phyloP scores from a whole-genome alignment of 2,888 invertebrate genomes.

The Liodrosophila aerea region DNA sequence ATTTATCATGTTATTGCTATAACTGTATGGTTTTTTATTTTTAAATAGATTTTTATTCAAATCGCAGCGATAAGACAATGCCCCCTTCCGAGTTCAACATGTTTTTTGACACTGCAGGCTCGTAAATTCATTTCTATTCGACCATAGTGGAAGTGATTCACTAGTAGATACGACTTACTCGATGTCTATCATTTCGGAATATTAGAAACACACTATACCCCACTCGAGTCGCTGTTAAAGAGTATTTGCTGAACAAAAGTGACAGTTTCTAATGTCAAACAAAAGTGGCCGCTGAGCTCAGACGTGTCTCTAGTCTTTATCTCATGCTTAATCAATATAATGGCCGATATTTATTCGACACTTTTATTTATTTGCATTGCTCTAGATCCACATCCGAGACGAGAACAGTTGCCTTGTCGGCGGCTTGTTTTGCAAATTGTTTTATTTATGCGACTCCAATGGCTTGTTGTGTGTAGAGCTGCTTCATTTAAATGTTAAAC shows the following conservation, averaged over 20 bases:
- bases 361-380: conserved; percentile 44
- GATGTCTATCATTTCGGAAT: neutral
- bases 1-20: conserved; percentile 76
- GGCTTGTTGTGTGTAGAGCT: conserved; percentile 16
- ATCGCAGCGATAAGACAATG: conserved; percentile 54
- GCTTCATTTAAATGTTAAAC: conserved; percentile 65
- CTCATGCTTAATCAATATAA: conserved; percentile 47
- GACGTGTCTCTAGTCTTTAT: conserved; percentile 28
- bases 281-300: conserved; percentile 41
- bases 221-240: too few species aligned
- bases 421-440: conserved; percentile 59
- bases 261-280: conserved; percentile 69
- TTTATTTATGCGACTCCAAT: conserved; percentile 45
- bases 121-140: conserved; percentile 55
- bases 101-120: conserved; percentile 36
- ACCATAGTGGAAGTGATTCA: conserved; percentile 12
- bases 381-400: conserved; percentile 10
- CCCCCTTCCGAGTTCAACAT: conserved; percentile 22
- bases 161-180: neutral
- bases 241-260: conserved; percentile 1
- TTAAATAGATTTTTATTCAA: conserved; percentile 69
- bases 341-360: conserved; percentile 58
- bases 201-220: neutral
- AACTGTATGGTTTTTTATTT: conserved; percentile 21
- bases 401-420: conserved; percentile 13